phyloP scores from a whole-genome alignment of 2,888 invertebrate species.

The Molorchus minor region DNA sequence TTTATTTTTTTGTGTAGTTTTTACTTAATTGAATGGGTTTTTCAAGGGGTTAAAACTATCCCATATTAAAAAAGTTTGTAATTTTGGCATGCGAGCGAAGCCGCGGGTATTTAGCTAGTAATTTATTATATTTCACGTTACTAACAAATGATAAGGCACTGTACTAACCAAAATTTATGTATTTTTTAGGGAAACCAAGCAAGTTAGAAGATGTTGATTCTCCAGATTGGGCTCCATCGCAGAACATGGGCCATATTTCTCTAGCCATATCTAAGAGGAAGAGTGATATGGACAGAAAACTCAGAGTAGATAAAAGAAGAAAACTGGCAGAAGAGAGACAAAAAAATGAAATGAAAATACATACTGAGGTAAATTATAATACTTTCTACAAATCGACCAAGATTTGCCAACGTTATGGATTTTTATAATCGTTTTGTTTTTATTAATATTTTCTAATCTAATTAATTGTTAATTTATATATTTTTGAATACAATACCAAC shows the following conservation, averaged over 20 bases:
- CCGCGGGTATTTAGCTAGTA: no score
- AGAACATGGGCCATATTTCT: constrained; percentile 28
- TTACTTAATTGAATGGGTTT: no score
- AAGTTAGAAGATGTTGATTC: constrained; percentile 25
- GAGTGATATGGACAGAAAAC: constrained; percentile 18
- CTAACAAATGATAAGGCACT: no score
- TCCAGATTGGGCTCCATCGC: constrained; percentile 34
- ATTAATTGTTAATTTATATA: constrained; percentile 4
- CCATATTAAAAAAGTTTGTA: no score
- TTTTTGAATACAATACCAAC: background rate
- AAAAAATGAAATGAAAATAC: background rate
- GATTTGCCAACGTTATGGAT: no score
- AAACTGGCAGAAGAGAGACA: background rate
- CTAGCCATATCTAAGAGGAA: constrained; percentile 11
- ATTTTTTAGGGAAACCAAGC: constrained; percentile 21
- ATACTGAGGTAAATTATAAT: background rate
- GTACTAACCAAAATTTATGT: background rate
- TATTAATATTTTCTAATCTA: background rate
- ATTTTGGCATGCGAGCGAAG: no score
- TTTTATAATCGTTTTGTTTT: background rate
- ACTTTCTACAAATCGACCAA: no score
- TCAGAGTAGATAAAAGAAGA: constrained; percentile 23
- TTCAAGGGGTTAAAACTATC: no score
- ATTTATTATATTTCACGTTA: no score
- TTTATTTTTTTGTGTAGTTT: no score